Evolutionary conservation across 2,113 vertebrate genomes (phyloP).

Genomic region (Hiodon alosoides): DNA sequence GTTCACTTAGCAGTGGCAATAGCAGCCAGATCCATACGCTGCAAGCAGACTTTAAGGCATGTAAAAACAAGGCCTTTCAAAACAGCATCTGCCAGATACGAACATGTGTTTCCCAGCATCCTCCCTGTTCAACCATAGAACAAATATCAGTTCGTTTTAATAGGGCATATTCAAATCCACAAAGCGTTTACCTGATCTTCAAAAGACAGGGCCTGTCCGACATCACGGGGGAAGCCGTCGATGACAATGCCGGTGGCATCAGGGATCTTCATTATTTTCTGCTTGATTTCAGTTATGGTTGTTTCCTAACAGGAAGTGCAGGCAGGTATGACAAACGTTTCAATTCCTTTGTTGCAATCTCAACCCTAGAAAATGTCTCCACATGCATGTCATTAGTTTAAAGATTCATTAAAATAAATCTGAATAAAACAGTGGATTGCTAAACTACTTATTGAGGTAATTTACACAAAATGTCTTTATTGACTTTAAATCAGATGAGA

Average conservation of each 20-base stretch:
- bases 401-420: no score
- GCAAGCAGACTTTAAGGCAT: no score
- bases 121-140: no score
- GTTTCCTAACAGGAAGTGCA: conserved; percentile 73
- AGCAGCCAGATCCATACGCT: no score
- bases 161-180: background rate
- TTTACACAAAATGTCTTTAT: background rate
- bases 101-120: background rate
- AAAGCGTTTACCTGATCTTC: conserved; percentile 88
- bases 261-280: conserved; percentile 94
- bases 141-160: background rate
- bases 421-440: no score
- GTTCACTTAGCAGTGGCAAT: no score
- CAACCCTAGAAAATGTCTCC: background rate
- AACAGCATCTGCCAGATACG: background rate
- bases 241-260: conserved; percentile 91
- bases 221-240: conserved; percentile 93
- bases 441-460: background rate
- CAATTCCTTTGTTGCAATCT: background rate
- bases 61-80: background rate
- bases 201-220: conserved; percentile 93
- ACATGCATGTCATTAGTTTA: no score
- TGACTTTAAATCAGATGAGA: background rate
- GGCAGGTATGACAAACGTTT: no score
- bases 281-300: conserved; percentile 98